Conservation (phyloP, 2,113 vertebrate species). For the Nesogale talazaci region DNA sequence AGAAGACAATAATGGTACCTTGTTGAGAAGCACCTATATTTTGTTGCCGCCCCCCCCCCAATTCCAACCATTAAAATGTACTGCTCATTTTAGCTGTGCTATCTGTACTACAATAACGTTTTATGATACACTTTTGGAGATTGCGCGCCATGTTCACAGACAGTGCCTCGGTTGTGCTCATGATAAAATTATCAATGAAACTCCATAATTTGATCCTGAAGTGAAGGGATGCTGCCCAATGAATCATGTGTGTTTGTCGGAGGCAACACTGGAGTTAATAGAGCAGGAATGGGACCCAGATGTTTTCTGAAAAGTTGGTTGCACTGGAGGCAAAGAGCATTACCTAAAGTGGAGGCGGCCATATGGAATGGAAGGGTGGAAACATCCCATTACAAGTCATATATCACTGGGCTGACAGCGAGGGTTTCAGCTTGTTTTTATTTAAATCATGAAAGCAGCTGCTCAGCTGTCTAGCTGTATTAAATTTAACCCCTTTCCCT, state of each 20-base stretch:
- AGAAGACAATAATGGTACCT: conserved; percentile 72
- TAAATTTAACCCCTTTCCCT: conserved; percentile 90
- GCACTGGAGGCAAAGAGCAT: conserved; percentile 88
- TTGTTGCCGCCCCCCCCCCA: neutral
- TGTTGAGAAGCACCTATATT: conserved; percentile 50
- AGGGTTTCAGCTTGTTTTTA: conserved; percentile 94
- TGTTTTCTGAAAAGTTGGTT: conserved; percentile 86
- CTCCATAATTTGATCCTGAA: conserved; percentile 86
- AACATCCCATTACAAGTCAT: conserved; percentile 95
- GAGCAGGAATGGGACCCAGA: conserved; percentile 89
- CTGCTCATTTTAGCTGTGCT: conserved; percentile 79
- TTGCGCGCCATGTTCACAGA: conserved; percentile 80
- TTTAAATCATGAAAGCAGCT: conserved; percentile 96
- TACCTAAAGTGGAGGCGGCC: conserved; percentile 90
- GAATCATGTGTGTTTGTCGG: conserved; percentile 88
- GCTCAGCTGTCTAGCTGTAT: conserved; percentile 89
- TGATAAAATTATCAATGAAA: conserved; percentile 89
- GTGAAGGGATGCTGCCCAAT: conserved; percentile 85
- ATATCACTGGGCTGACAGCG: conserved; percentile 94
- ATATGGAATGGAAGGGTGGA: conserved; percentile 93
- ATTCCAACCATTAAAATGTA: conserved; percentile 74
- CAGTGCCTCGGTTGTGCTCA: conserved; percentile 77
- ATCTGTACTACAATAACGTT: conserved; percentile 6
- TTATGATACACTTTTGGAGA: conserved; percentile 46
- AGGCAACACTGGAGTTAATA: conserved; percentile 84